A percentile compares a stretch with the other conserved stretches of the same genome.
Conservation (phyloP, 2,113 vertebrate genomes). For the Alaudala cheleensis region DNA sequence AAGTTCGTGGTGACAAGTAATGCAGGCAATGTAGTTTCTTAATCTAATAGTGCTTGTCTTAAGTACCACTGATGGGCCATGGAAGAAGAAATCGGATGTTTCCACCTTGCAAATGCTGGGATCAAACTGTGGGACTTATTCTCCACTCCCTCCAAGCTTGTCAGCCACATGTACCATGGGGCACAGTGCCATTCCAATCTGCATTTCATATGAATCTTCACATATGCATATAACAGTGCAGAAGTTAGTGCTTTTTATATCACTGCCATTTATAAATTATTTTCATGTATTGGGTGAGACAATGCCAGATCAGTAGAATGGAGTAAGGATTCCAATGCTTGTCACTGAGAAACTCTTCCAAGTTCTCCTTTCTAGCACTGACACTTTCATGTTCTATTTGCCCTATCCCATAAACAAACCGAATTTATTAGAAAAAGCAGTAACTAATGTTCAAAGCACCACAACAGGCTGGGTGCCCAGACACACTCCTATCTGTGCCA, state of each 20-base stretch:
- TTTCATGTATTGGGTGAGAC: background rate
- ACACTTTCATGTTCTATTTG: background rate
- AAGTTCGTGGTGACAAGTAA: background rate
- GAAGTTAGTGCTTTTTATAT: background rate
- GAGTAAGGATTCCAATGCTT: background rate
- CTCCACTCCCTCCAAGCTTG: background rate
- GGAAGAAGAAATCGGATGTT: background rate
- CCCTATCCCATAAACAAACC: background rate
- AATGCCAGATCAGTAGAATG: accelerated
- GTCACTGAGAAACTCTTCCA: background rate
- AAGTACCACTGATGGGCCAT: background rate
- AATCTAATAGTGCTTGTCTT: background rate
- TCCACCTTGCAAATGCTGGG: background rate
- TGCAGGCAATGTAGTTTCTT: background rate
- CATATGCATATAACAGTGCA: background rate
- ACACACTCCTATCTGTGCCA: background rate
- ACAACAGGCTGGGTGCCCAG: background rate
- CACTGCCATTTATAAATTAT: background rate
- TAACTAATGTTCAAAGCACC: background rate
- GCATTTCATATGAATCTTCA: background rate
- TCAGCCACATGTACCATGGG: background rate
- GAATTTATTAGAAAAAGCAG: background rate
- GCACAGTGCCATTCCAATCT: background rate
- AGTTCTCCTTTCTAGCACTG: background rate
- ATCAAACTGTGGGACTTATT: background rate